Base-by-base conservation (phyloP, 2,888 invertebrate species). In the Nasonia oneida region DNA sequence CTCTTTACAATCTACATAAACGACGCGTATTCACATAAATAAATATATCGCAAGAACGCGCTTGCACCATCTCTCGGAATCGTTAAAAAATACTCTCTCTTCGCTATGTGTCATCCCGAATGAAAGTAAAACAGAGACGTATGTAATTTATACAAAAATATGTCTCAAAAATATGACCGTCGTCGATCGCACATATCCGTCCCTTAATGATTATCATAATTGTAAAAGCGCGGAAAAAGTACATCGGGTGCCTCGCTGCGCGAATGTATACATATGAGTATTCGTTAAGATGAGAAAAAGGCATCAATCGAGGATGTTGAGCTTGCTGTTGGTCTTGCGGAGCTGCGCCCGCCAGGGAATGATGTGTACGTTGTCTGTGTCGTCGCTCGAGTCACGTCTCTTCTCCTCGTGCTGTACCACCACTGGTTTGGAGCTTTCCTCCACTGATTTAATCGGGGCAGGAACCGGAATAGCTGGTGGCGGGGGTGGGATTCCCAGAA, bases 331-430 rank as follows among this genome's bases (percentile, higher is more conserved):
- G 23, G 98, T 98, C 94, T 98, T 98, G 91, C 98, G 95, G 76
- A 98, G 94, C 91, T 98, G 97, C 50, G 98, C 97, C 90, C 98
- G 95, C 98, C 98, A 98, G 1, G 98, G 98, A 87, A 98, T 98
- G 81, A 97, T 97, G 90, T 96, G 96, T 53, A 95, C 95, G 85
- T 94, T 95, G 87, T 96, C 95, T 83, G 95, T 94, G 39, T 94
- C 94, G 10, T 94, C 94, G 76, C 47, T 42, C 14, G 53, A 50
- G 1, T 29, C 42, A 18, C 71, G 82, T 73, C 10, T 80, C 67
- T 80, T 76, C 47, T 82, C 78, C 6, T 83, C 93, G 57, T 82
- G 64, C 42, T 84, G 78, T 29, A 67, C 80, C 61, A 70, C 57
- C 8, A 47, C 37, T 2, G 76, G 50, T 47, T 81, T 39, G 33